A percentile compares a stretch with the other conserved stretches of the same genome.
These are phyloP conservation scores for Phyllotis vaccarum DNA, from an alignment of 2,797 vertebrate genomes.

Conservation along the genomic window DNA sequence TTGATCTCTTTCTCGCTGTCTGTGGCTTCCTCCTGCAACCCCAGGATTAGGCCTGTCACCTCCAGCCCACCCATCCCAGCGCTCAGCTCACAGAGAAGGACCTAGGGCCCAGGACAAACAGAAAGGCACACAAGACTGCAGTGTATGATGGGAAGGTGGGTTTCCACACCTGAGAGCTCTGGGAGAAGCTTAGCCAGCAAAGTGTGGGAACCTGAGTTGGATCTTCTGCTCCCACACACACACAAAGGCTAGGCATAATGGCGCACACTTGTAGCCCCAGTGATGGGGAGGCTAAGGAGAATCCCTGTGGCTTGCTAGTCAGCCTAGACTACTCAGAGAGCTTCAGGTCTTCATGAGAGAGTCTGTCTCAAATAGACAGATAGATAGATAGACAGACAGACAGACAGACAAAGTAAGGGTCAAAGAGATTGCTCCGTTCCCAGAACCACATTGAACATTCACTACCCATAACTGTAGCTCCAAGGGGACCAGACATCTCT, in stretches of 20 bases:
- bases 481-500: not conserved
- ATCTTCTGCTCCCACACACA: not conserved
- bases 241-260: not conserved
- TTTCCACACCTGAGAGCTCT: not conserved
- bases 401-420: not conserved
- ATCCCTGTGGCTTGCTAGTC: too few relatives aligned
- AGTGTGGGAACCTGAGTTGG: not conserved
- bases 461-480: not conserved
- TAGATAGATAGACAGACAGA: accelerated
- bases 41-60: not conserved
- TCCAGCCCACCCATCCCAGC: not conserved
- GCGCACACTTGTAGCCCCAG: not conserved
- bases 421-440: not conserved
- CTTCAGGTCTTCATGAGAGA: not conserved
- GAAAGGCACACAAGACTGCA: too few relatives aligned
- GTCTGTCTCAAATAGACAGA: not conserved
- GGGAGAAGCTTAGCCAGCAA: not conserved
- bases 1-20: conserved; percentile 96
- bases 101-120: not conserved
- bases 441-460: not conserved
- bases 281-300: not conserved
- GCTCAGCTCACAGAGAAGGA: not conserved
- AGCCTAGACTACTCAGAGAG: not conserved
- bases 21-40: conserved; percentile 85
- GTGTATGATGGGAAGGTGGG: too few relatives aligned